Evolutionary conservation across 2,797 vertebrate genomes (phyloP).

Genomic region (Champsocephalus esox): DNA sequence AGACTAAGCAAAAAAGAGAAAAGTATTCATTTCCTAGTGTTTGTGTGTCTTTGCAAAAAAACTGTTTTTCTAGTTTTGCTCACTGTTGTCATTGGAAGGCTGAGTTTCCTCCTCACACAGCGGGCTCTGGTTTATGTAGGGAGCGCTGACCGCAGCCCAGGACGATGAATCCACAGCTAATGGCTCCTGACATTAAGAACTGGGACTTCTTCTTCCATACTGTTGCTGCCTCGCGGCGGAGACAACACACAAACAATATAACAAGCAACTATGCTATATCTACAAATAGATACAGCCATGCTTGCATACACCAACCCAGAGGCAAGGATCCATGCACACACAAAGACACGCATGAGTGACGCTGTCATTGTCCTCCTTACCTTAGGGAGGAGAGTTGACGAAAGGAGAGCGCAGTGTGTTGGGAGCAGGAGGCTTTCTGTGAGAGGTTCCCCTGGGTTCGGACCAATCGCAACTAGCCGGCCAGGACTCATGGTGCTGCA

Average conservation of each 20-base stretch:
- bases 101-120: slow-evolving; percentile 29
- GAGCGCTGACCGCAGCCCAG: slow-evolving; percentile 28
- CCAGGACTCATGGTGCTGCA: slow-evolving; percentile 37
- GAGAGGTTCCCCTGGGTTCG: slow-evolving; percentile 54
- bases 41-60: slow-evolving; percentile 23
- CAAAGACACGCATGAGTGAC: slow-evolving; percentile 35
- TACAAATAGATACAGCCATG: slow-evolving; percentile 45
- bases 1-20: slow-evolving; percentile 6
- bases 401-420: slow-evolving; percentile 33
- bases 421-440: slow-evolving; percentile 35
- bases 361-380: slow-evolving; percentile 43
- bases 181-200: slow-evolving; percentile 57
- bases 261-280: slow-evolving; percentile 34
- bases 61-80: slow-evolving; percentile 13
- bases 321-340: slow-evolving; percentile 21
- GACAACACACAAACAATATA: slow-evolving; percentile 40
- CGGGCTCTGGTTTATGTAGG: slow-evolving; percentile 22
- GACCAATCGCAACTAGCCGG: slow-evolving; percentile 48
- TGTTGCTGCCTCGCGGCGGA: slow-evolving; percentile 23
- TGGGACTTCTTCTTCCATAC: slow-evolving; percentile 36
- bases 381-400: slow-evolving; percentile 46
- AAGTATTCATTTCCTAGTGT: slow-evolving; percentile 10
- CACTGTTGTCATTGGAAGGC: slow-evolving; percentile 34
- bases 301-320: slow-evolving; percentile 24
- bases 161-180: slow-evolving; percentile 53